Evolutionary conservation across 2,113 vertebrate genomes (phyloP).

Genomic region (Dasyornis broadbenti): DNA sequence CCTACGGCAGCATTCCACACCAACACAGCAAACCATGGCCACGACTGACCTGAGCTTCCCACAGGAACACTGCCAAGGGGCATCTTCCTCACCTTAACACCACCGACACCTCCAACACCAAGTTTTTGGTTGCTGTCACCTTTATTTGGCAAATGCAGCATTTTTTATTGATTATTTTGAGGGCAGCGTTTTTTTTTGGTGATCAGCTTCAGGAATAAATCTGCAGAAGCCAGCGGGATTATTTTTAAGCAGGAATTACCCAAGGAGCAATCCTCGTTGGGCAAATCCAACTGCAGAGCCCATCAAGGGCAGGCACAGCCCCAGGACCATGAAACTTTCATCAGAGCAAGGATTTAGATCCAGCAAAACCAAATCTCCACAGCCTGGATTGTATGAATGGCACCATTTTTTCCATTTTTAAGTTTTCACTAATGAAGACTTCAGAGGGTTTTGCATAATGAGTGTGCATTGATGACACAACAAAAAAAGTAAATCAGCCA

Average conservation of each 20-base stretch:
- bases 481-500: background rate
- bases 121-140: background rate
- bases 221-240: background rate
- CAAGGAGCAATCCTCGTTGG: background rate
- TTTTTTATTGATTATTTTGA: background rate
- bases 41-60: background rate
- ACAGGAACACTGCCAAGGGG: background rate
- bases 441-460: background rate
- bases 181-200: background rate
- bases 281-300: background rate
- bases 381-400: background rate
- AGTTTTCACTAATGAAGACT: background rate
- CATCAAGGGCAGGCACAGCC: rapidly evolving
- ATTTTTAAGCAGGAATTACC: background rate
- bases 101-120: background rate
- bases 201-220: background rate
- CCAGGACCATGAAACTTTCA: background rate
- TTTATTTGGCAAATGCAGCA: background rate
- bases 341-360: background rate
- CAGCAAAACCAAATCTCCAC: background rate
- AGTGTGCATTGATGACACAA: rapidly evolving
- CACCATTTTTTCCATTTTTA: background rate
- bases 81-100: rapidly evolving
- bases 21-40: background rate
- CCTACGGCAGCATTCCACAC: background rate